phyloP scores from a whole-genome alignment of 2,113 vertebrate species.

The Callionymus lyra region DNA sequence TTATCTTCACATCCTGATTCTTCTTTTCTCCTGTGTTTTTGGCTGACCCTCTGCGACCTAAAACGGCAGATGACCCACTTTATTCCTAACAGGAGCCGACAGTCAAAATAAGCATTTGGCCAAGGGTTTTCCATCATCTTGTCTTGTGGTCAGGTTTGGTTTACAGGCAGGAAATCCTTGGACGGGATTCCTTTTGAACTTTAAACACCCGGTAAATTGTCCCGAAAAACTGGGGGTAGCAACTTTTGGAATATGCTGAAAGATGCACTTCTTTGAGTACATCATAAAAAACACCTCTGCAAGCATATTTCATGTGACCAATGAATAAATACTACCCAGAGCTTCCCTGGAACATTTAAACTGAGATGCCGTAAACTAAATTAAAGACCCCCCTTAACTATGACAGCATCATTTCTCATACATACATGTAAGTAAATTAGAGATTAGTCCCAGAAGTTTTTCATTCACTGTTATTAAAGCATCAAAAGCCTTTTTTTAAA shows the following conservation, averaged over 20 bases:
- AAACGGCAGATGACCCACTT: too few relatives aligned
- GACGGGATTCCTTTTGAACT: too few relatives aligned
- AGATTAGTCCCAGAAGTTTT: constrained; percentile 17
- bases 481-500: background rate
- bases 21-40: too few relatives aligned
- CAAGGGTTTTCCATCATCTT: constrained; percentile 18
- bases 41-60: too few relatives aligned
- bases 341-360: constrained; percentile 28
- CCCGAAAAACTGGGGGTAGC: background rate
- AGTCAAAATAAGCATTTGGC: too few relatives aligned
- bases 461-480: constrained; percentile 7
- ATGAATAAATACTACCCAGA: too few relatives aligned
- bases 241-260: background rate
- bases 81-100: too few relatives aligned
- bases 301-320: constrained; percentile 32
- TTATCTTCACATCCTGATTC: too few relatives aligned
- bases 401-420: too few relatives aligned
- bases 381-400: constrained; percentile 30
- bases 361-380: constrained; percentile 36
- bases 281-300: constrained; percentile 11
- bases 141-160: constrained; percentile 10
- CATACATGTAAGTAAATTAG: constrained; percentile 22
- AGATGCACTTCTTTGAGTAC: too few relatives aligned
- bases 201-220: background rate
- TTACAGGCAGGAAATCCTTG: too few relatives aligned